These are phyloP conservation scores for Ennomos erosarius DNA, from an alignment of 2,888 invertebrate genomes.

Conservation along the genomic window DNA sequence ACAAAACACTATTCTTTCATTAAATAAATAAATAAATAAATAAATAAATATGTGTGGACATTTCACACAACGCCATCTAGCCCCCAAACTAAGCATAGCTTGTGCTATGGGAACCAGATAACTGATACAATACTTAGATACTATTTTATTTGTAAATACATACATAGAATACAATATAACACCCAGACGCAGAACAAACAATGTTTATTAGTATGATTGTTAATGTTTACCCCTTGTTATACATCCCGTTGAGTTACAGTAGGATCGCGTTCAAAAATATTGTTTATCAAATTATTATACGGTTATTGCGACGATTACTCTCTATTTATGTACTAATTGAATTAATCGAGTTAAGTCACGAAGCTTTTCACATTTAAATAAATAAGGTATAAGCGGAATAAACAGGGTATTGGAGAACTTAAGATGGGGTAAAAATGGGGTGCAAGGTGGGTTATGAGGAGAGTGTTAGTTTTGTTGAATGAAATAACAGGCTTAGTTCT, in stretches of 20 bases:
- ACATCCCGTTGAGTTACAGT: conserved; percentile 51
- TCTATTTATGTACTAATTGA: conserved; percentile 81
- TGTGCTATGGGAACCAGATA: no score
- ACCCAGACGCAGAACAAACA: no score
- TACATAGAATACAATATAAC: no score
- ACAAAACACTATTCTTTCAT: no score
- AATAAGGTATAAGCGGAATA: conserved; percentile 17
- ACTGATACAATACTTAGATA: no score
- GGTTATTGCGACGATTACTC: conserved; percentile 73
- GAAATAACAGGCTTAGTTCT: no score
- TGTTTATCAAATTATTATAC: conserved; percentile 77
- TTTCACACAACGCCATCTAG: no score
- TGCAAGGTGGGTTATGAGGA: conserved; percentile 13
- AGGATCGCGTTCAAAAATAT: conserved; percentile 69
- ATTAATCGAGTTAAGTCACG: conserved; percentile 77
- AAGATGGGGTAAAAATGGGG: conserved; percentile 19
- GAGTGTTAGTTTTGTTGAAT: neutral
- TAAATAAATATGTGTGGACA: no score
- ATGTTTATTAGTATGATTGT: no score
- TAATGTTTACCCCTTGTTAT: conserved; percentile 15
- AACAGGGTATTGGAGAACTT: conserved; percentile 3
- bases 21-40: no score
- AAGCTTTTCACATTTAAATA: conserved; percentile 43
- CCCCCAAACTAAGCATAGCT: no score
- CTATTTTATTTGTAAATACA: no score